A percentile compares a stretch with the other conserved stretches of the same genome.
Conservation (phyloP, 2,888 invertebrate genomes). For the Cephus rjabovi region DNA sequence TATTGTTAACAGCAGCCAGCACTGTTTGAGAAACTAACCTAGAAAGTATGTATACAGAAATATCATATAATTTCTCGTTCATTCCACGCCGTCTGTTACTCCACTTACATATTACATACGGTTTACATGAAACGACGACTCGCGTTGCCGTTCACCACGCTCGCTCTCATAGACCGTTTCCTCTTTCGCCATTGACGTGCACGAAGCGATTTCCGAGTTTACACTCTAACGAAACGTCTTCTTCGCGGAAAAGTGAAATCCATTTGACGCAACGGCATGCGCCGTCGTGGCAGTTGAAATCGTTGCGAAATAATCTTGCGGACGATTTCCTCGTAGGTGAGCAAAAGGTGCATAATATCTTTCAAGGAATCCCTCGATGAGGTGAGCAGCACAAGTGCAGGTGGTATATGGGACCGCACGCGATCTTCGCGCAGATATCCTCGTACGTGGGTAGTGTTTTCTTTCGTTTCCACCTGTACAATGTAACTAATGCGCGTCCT, state of each 20-base stretch:
- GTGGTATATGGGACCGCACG: not conserved
- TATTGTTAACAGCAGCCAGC: not conserved
- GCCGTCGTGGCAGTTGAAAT: not conserved
- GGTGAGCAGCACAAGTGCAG: not conserved
- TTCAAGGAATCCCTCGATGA: not conserved
- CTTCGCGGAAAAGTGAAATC: not conserved
- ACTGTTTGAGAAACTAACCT: not conserved
- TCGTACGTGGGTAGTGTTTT: not conserved
- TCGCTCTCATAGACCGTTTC: not conserved
- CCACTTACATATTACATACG: not conserved
- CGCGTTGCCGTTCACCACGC: too few relatives aligned
- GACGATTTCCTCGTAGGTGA: not conserved
- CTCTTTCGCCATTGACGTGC: not conserved
- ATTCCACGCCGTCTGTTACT: not conserved
- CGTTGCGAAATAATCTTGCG: not conserved
- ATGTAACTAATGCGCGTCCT: not conserved
- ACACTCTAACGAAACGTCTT: not conserved
- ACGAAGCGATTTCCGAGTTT: not conserved
- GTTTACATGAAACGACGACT: too few relatives aligned
- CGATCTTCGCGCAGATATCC: not conserved
- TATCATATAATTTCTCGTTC: not conserved
- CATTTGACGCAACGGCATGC: not conserved
- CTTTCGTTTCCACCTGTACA: not conserved
- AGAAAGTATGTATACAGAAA: not conserved
- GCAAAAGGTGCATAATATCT: not conserved